Evolutionary conservation across 2,113 vertebrate species (phyloP), one percentile per base, ranked within the genome.

Genomic region (Salminus brasiliensis): DNA sequence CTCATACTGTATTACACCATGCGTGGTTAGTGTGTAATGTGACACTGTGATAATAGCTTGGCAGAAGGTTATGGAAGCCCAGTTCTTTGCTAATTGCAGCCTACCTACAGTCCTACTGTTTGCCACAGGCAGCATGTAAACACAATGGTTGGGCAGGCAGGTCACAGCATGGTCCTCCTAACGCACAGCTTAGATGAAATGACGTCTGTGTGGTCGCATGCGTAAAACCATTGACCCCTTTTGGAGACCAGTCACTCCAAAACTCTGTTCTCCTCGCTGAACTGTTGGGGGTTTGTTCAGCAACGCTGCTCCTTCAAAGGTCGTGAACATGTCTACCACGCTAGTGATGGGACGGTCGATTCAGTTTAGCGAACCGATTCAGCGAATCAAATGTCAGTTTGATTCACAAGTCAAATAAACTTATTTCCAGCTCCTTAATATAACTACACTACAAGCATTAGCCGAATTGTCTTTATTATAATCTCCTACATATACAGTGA

Each of bases 41-140:
- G 23, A 65, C 52, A 16, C n/a, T 11, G 4, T 27, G 65, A 67
- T 29, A 0, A 34, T 10, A 67, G 49, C 13, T 53, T 53, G 21
- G 29, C 39, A 9, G 5, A 5, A 76, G 32, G 7, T 25, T 59
- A 39, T 27, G 59, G 1, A 1, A 21, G 25, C 23, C 41, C 21
- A 39, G 23, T 39, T 27, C 63, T 41, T 4, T 55, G 36, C 29
- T 76, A 76, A 76, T 76, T 76, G 43, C 63, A 76, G 23, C 23
- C 57, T 16, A 41, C 5, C 47, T 76, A n/a, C 32, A 36, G 21
- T 6, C 60, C 30, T 63, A 32, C 41, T 29, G 47, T 7, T 53
- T 45, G 43, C 23, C 47, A 41, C 32, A 25, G 23, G 32, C 10
- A 52, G 9, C 41, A 7, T 30, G 13, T 32, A 65, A 65, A 65